These are phyloP conservation scores for Dromas ardeola DNA, from an alignment of 2,113 vertebrate species.

Conservation along the genomic window DNA sequence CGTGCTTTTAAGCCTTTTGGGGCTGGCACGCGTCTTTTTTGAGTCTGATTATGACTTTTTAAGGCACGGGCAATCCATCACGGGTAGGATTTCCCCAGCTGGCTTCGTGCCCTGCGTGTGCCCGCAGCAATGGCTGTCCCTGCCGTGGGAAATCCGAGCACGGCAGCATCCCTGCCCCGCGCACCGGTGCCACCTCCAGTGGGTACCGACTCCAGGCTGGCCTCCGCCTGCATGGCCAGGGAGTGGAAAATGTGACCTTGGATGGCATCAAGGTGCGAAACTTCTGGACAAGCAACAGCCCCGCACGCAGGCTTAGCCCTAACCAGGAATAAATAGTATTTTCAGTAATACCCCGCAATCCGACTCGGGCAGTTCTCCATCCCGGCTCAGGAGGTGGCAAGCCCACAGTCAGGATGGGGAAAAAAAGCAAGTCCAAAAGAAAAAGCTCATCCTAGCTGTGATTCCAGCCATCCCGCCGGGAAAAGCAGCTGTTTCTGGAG, in stretches of 20 bases:
- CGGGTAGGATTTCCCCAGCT: not conserved
- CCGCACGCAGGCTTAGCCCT: not conserved
- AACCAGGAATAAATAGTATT: not conserved
- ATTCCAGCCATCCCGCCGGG: not conserved
- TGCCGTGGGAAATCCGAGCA: accelerated
- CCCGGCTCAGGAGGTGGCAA: not conserved
- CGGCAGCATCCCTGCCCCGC: not conserved
- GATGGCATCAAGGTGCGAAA: not conserved
- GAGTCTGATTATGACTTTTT: not conserved
- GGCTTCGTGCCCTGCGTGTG: accelerated
- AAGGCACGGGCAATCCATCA: not conserved
- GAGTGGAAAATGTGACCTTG: not conserved
- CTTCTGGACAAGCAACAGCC: accelerated
- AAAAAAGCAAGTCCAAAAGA: not conserved
- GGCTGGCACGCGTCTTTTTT: not conserved
- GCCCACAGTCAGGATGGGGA: not conserved
- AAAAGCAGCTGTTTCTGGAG: not conserved
- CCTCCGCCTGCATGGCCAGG: not conserved
- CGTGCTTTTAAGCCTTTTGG: accelerated
- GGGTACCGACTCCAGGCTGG: not conserved
- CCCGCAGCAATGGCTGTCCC: not conserved
- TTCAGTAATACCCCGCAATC: accelerated
- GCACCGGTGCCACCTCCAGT: accelerated
- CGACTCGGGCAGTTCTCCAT: accelerated
- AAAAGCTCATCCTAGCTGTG: not conserved